These are phyloP conservation scores for Pogonocichla stellata DNA, from an alignment of 2,113 vertebrate species.

Conservation along the genomic window DNA sequence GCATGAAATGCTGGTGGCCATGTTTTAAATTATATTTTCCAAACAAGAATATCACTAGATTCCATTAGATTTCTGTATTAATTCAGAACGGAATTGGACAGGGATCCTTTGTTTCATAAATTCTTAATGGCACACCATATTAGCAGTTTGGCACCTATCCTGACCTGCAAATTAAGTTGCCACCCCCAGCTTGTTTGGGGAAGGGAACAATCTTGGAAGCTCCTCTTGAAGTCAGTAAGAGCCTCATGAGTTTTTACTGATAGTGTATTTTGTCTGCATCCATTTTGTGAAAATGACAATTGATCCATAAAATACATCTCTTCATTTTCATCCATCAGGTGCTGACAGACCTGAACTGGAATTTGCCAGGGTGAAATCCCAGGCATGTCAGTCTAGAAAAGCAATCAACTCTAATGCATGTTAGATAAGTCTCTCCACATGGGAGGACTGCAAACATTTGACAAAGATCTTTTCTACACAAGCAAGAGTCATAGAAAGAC, in stretches of 20 bases:
- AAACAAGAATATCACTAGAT: not conserved
- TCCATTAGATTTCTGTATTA: not conserved
- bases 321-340: not conserved
- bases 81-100: not conserved
- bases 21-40: not conserved
- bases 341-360: not conserved
- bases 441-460: not conserved
- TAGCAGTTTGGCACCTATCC: not conserved
- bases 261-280: not conserved
- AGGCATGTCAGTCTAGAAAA: not conserved
- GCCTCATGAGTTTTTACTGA: not conserved
- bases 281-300: not conserved
- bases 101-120: not conserved
- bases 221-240: not conserved
- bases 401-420: not conserved
- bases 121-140: not conserved
- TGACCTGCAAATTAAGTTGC: not conserved
- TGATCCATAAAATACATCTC: not conserved
- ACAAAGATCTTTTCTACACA: not conserved
- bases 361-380: not conserved
- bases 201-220: not conserved
- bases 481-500: not conserved
- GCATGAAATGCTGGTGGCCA: not conserved
- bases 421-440: not conserved
- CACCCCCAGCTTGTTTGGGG: not conserved